A percentile compares a stretch with the other conserved stretches of the same genome.
phyloP scores from a whole-genome alignment of 2,113 vertebrate species.

The Oceanites oceanicus region DNA sequence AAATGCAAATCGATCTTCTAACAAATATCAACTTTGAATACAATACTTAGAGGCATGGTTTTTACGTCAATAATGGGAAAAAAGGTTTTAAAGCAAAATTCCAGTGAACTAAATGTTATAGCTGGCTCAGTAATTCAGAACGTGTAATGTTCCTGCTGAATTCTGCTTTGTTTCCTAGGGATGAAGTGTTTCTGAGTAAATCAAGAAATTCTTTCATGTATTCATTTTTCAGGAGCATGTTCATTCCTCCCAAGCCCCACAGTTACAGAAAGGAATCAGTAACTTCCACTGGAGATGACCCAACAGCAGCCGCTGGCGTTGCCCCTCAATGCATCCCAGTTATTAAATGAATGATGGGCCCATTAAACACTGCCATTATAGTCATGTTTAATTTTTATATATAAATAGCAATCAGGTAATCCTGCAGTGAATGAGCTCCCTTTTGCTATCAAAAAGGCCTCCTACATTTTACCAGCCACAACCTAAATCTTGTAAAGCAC shows the following conservation, averaged over 20 bases:
- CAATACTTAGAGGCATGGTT: not conserved
- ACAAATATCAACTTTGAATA: not conserved
- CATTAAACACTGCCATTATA: not conserved
- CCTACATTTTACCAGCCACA: not conserved
- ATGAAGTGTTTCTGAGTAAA: not conserved
- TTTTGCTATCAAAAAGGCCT: not conserved
- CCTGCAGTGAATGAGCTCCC: not conserved
- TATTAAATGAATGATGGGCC: not conserved
- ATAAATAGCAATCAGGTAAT: not conserved
- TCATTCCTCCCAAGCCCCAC: not conserved
- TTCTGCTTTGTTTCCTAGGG: not conserved
- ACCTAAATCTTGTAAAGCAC: not conserved
- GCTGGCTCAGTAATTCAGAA: not conserved
- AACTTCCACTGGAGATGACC: not conserved
- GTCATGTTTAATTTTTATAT: not conserved
- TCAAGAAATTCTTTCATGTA: not conserved
- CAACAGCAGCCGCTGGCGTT: not conserved
- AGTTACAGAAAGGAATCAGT: not conserved
- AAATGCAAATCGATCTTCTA: not conserved
- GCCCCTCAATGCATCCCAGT: not conserved
- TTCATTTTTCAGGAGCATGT: not conserved
- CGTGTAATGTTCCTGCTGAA: not conserved
- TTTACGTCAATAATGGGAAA: not conserved
- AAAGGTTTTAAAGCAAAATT: not conserved
- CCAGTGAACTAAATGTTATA: not conserved